Evolutionary conservation across 2,797 vertebrate species (phyloP), one percentile per base, ranked within the genome.

Genomic region (Enteromius anoplus): DNA sequence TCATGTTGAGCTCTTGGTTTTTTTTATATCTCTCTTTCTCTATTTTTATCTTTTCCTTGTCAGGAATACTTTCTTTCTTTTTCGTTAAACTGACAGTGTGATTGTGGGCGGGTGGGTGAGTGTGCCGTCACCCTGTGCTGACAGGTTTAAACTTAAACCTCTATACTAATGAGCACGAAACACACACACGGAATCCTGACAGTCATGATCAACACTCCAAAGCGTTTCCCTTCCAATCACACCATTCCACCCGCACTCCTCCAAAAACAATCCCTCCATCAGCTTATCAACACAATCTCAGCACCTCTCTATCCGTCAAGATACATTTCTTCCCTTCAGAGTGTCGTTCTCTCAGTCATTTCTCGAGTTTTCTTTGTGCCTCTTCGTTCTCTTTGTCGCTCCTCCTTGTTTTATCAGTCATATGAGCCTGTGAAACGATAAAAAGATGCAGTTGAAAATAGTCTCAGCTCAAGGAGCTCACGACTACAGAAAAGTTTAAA

Each of bases 101-200:
- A 75, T 42, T 76, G 81, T 66, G 23, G n/a, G 64, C 19, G 7
- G 68, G 37, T 53, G 45, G 49, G 47, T 55, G 79, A 5, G 34
- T 75, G 47, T 83, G 17, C 79, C 23, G 11, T 82, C 80, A 65
- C 34, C 19, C 37, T 49, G 4, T 72, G 7, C 34, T 77, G 81
- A 83, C 81, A 76, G 81, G 37, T 77, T 83, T 77, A 83, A 60
- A 83, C 64, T 83, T 58, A 69, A 66, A 58, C 34, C 73, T 77
- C 51, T 26, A 34, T 21, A 65, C 32, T 83, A 77, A 83, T 76
- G 81, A 83, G 81, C 15, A 66, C 32, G 9, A 55, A 12, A 40
- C 42, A 10, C 69, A 23, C 55, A 68, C 78, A 68, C 58, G 58
- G 12, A 80, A 21, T 42, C 49, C 49, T 42, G 78, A 69, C 65